phyloP scores from a whole-genome alignment of 2,888 invertebrate genomes.

The Drosophila nigritarsus region DNA sequence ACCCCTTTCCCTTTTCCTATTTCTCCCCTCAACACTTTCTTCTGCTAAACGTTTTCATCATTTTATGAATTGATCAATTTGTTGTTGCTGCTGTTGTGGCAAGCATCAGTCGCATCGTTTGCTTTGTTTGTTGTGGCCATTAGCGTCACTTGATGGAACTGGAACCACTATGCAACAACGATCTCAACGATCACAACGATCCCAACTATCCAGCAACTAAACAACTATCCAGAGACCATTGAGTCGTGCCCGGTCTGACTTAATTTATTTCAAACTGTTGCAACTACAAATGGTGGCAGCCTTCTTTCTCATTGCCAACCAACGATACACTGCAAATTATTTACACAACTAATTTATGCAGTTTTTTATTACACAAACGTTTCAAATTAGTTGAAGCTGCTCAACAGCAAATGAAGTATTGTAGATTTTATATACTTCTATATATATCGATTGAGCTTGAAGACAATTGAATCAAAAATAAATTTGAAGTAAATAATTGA shows the following conservation, averaged over 20 bases:
- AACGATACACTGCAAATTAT: constrained; percentile 53
- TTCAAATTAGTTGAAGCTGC: constrained; percentile 59
- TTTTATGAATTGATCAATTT: constrained; percentile 83
- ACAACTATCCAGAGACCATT: constrained; percentile 28
- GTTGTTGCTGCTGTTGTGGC: constrained; percentile 44
- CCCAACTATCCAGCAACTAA: constrained; percentile 17
- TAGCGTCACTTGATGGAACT: constrained; percentile 77
- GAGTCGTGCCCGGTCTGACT: constrained; percentile 54
- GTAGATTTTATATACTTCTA: not conserved
- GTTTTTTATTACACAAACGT: constrained; percentile 23
- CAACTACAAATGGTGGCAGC: constrained; percentile 39
- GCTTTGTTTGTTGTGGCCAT: constrained; percentile 79
- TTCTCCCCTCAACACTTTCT: constrained; percentile 71
- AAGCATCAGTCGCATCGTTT: constrained; percentile 63
- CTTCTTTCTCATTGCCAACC: not conserved
- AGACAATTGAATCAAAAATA: constrained; percentile 20
- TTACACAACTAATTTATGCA: constrained; percentile 75
- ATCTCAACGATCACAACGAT: constrained; percentile 10
- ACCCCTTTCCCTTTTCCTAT: constrained; percentile 1
- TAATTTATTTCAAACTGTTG: constrained; percentile 81
- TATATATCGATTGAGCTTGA: not conserved
- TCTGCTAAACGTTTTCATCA: constrained; percentile 79
- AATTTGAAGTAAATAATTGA: not conserved
- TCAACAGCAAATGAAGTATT: not conserved
- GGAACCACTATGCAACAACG: constrained; percentile 30